Evolutionary conservation across 2,113 vertebrate species (phyloP).

Genomic region (Ammospiza nelsoni): DNA sequence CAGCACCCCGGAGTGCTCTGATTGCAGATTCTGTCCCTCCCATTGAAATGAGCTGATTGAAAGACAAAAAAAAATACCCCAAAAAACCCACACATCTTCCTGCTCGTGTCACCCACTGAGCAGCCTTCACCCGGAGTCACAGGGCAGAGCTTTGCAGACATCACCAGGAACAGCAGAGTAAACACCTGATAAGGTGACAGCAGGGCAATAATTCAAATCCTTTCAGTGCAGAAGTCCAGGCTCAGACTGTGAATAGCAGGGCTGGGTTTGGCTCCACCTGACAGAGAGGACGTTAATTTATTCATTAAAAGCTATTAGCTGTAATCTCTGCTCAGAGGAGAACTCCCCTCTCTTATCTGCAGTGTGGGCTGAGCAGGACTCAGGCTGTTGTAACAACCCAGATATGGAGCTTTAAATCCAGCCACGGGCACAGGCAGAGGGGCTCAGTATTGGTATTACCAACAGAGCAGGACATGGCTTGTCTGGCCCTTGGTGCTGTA

Average conservation of each 20-base stretch:
- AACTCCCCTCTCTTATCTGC: background rate
- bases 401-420: accelerated
- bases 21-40: background rate
- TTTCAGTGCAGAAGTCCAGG: background rate
- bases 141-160: background rate
- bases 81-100: background rate
- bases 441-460: too few species aligned
- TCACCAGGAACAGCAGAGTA: background rate
- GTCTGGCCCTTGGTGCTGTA: too few species aligned
- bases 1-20: background rate
- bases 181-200: background rate
- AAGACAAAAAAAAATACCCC: background rate
- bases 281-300: background rate
- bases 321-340: background rate
- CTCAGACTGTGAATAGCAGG: background rate
- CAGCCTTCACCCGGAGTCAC: background rate
- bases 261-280: background rate
- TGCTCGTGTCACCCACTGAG: background rate
- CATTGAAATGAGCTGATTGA: background rate
- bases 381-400: accelerated
- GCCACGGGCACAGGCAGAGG: accelerated
- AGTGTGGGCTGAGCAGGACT: background rate
- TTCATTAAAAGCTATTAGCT: background rate
- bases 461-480: too few species aligned
- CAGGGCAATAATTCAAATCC: background rate